phyloP scores from a whole-genome alignment of 2,113 vertebrate species.

The Lethenteron reissneri region DNA sequence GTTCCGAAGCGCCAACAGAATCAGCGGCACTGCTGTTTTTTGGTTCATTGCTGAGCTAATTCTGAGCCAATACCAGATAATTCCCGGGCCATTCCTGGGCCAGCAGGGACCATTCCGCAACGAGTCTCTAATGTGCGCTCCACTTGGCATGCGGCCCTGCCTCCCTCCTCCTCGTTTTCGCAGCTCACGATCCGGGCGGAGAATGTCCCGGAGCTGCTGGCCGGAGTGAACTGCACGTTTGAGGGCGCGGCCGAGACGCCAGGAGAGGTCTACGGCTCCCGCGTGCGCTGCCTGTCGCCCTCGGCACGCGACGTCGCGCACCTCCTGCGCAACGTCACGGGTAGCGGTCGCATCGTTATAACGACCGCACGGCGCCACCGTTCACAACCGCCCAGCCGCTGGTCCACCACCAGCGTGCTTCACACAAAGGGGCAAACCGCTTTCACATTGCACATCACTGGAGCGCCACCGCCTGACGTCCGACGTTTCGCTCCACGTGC shows the following conservation, averaged over 20 bases:
- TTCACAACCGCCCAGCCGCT: no score
- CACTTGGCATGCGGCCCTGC: accelerated
- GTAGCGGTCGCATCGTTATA: background rate
- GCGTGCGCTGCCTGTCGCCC: conserved; percentile 65
- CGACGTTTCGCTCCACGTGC: no score
- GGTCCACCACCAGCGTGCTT: no score
- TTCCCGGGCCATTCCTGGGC: no score
- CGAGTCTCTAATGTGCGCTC: background rate
- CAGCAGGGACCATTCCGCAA: background rate
- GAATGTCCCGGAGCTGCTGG: conserved; percentile 81
- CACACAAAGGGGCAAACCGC: no score
- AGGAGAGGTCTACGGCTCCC: conserved; percentile 70
- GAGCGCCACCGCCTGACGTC: no score
- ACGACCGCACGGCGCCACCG: no score
- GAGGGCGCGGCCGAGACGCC: conserved; percentile 87
- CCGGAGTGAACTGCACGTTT: conserved; percentile 83
- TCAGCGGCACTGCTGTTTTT: no score
- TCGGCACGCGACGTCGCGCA: conserved; percentile 76
- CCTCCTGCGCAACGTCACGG: conserved; percentile 1
- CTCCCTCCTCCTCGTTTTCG: background rate
- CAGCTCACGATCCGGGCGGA: conserved; percentile 85
- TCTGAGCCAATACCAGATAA: no score
- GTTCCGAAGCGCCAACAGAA: no score
- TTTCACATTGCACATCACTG: no score
- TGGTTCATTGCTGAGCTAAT: no score